phyloP scores from a whole-genome alignment of 2,113 vertebrate genomes.

The Megaleporinus macrocephalus region DNA sequence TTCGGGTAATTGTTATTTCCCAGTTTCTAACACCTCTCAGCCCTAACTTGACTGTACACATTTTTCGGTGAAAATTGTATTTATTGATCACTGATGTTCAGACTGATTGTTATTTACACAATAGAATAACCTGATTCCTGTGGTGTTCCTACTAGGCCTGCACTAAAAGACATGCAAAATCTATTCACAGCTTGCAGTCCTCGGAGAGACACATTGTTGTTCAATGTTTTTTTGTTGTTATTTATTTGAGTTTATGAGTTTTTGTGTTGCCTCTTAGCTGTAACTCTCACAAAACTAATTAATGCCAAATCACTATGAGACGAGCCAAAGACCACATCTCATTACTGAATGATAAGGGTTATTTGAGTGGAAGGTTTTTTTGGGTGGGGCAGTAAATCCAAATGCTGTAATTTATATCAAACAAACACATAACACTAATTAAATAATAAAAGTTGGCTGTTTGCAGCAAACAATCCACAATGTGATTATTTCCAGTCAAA shows the following conservation, averaged over 20 bases:
- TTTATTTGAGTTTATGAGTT: slow-evolving; percentile 24
- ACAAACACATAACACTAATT: not conserved
- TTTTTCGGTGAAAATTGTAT: not conserved
- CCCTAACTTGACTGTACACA: too few species aligned
- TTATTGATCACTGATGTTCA: not conserved
- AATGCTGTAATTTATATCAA: not conserved
- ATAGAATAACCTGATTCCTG: not conserved
- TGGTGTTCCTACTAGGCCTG: not conserved
- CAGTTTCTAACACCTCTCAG: too few species aligned
- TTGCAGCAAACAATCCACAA: not conserved
- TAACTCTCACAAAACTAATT: slow-evolving; percentile 11
- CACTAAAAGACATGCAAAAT: not conserved
- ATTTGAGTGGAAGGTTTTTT: not conserved
- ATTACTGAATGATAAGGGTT: slow-evolving; percentile 30
- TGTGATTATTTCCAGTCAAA: too few species aligned
- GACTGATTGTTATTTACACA: not conserved
- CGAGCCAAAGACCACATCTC: slow-evolving; percentile 30
- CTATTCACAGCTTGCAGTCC: slow-evolving; percentile 1
- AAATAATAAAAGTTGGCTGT: not conserved
- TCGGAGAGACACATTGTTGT: not conserved
- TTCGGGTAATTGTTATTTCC: too few species aligned
- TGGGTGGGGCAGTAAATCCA: not conserved
- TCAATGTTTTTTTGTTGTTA: not conserved
- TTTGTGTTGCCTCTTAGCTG: slow-evolving; percentile 34
- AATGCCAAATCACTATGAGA: slow-evolving; percentile 20